A percentile compares a stretch with the other conserved stretches of the same genome.
These are phyloP conservation scores for Atractosteus spatula DNA, from an alignment of 2,113 vertebrate species.

Conservation along the genomic window DNA sequence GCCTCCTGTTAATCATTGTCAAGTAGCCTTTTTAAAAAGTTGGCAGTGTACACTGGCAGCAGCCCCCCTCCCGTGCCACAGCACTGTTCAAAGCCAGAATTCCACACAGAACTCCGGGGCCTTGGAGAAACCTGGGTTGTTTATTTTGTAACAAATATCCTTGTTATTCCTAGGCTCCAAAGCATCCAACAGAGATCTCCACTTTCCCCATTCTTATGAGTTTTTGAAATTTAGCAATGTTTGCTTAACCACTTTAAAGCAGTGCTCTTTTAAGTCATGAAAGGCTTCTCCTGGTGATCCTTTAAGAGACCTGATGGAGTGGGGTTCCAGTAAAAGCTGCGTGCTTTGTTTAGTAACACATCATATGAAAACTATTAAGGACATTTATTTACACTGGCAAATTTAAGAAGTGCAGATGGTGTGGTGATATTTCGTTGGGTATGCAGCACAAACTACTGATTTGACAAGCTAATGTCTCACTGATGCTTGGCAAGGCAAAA, in stretches of 20 bases:
- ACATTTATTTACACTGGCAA: constrained; percentile 38
- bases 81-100: constrained; percentile 17
- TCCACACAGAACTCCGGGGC: constrained; percentile 29
- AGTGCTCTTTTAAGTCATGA: constrained; percentile 43
- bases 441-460: neutral
- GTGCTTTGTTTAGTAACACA: constrained; percentile 25
- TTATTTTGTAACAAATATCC: constrained; percentile 62
- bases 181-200: constrained; percentile 41
- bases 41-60: neutral
- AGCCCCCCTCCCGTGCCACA: neutral
- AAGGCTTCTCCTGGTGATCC: constrained; percentile 32
- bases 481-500: neutral
- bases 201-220: constrained; percentile 36
- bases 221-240: constrained; percentile 53
- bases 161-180: constrained; percentile 47
- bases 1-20: neutral
- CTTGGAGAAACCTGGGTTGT: constrained; percentile 27
- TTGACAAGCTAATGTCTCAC: neutral
- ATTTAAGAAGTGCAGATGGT: constrained; percentile 13
- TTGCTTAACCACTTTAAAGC: constrained; percentile 50
- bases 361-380: constrained; percentile 40
- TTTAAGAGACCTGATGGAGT: constrained; percentile 12
- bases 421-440: constrained; percentile 16
- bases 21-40: neutral
- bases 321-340: constrained; percentile 12